phyloP scores from a whole-genome alignment of 2,797 vertebrate species.

The Thamnophis elegans region DNA sequence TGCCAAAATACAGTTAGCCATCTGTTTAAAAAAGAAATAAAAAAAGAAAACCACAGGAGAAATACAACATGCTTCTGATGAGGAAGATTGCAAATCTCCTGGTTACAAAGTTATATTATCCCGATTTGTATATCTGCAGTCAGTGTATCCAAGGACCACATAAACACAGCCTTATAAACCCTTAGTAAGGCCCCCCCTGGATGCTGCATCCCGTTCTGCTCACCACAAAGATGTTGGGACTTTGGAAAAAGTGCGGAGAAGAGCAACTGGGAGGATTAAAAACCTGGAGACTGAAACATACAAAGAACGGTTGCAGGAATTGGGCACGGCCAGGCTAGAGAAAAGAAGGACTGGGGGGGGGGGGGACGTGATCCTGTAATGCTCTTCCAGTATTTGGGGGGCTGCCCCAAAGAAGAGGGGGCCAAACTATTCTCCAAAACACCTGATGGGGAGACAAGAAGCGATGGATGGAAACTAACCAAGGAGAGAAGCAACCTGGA shows the following conservation, averaged over 20 bases:
- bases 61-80: conserved; percentile 25
- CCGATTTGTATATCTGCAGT: not conserved
- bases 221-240: not conserved
- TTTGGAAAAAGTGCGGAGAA: no score
- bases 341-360: not conserved
- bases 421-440: accelerated
- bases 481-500: not conserved
- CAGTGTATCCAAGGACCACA: not conserved
- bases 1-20: conserved; percentile 46
- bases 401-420: not conserved
- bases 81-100: conserved; percentile 34
- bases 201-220: not conserved
- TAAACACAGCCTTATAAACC: not conserved
- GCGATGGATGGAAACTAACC: accelerated
- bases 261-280: no score
- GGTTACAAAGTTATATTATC: not conserved
- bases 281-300: no score
- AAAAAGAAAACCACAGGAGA: conserved; percentile 40
- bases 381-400: not conserved
- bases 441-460: accelerated
- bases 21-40: conserved; percentile 38
- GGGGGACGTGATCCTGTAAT: not conserved
- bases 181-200: not conserved
- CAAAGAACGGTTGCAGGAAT: no score
- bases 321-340: no score